Evolutionary conservation across 1,140 invertebrate genomes (phyloP).

Genomic region (Ooceraea biroi): DNA sequence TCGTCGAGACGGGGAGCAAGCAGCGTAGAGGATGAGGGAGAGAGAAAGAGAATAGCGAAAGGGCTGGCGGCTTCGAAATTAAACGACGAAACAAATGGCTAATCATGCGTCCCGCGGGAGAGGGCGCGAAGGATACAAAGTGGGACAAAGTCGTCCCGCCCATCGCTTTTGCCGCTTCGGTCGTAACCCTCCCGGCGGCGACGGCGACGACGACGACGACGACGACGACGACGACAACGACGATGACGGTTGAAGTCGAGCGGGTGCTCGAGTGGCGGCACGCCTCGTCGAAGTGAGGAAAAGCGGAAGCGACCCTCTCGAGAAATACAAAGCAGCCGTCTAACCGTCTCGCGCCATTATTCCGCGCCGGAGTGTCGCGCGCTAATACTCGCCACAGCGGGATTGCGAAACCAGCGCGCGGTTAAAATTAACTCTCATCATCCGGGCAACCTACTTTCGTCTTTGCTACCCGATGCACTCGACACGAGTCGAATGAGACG

Average conservation of each 20-base stretch:
- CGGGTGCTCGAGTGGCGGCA: constrained; percentile 52
- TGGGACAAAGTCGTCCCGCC: constrained; percentile 40
- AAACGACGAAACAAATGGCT: constrained; percentile 84
- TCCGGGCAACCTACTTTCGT: constrained; percentile 31
- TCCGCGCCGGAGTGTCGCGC: constrained; percentile 28
- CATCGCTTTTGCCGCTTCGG: constrained; percentile 46
- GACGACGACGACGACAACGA: too few relatives aligned
- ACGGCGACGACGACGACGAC: too few relatives aligned
- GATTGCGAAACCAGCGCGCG: constrained; percentile 23
- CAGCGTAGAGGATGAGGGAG: not conserved
- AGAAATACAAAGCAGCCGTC: constrained; percentile 70
- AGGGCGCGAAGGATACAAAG: constrained; percentile 68
- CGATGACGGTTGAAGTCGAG: not conserved
- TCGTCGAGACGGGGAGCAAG: not conserved
- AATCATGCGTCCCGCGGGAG: constrained; percentile 80
- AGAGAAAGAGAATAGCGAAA: constrained; percentile 27
- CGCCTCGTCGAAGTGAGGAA: constrained; percentile 56
- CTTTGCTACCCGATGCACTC: not conserved
- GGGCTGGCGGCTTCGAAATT: constrained; percentile 77
- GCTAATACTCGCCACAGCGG: constrained; percentile 24
- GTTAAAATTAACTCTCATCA: constrained; percentile 63
- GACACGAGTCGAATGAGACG: not conserved
- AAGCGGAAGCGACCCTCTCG: constrained; percentile 57
- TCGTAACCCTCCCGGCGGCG: constrained; percentile 1
- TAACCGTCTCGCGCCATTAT: constrained; percentile 56